Evolutionary conservation across 1,140 invertebrate species (phyloP).

Genomic region (Drosophila persimilis): DNA sequence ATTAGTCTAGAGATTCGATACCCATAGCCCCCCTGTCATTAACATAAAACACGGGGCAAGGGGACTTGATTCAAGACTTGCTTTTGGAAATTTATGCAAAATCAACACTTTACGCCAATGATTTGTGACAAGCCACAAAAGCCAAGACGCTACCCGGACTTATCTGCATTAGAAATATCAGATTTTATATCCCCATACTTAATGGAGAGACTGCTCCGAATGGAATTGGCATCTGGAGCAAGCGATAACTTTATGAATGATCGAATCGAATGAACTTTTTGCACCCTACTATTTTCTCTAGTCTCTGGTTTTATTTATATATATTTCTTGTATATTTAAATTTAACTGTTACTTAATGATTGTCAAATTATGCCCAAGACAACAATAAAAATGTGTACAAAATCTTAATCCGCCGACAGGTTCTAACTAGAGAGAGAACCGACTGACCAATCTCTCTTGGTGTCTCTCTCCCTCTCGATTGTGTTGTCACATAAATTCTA

Average conservation of each 20-base stretch:
- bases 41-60: constrained; percentile 31
- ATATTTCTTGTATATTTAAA: constrained; percentile 64
- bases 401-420: constrained; percentile 74
- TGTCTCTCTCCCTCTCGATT: constrained; percentile 26
- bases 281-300: constrained; percentile 48
- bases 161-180: constrained; percentile 50
- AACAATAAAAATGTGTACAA: constrained; percentile 59
- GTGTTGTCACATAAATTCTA: constrained; percentile 64
- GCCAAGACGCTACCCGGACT: constrained; percentile 38
- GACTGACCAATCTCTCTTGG: constrained; percentile 30
- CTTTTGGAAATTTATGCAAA: constrained; percentile 71
- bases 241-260: constrained; percentile 38
- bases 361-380: constrained; percentile 62
- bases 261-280: constrained; percentile 54
- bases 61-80: constrained; percentile 20
- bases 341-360: constrained; percentile 76
- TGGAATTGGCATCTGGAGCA: background rate
- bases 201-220: constrained; percentile 10
- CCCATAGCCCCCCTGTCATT: constrained; percentile 10
- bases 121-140: constrained; percentile 58
- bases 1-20: constrained; percentile 30
- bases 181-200: background rate
- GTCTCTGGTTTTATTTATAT: constrained; percentile 49
- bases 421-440: constrained; percentile 35
- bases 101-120: constrained; percentile 71